Evolutionary conservation across 2,888 invertebrate species (phyloP), one percentile per base, ranked within the genome.

Genomic region (Clunio marinus): DNA sequence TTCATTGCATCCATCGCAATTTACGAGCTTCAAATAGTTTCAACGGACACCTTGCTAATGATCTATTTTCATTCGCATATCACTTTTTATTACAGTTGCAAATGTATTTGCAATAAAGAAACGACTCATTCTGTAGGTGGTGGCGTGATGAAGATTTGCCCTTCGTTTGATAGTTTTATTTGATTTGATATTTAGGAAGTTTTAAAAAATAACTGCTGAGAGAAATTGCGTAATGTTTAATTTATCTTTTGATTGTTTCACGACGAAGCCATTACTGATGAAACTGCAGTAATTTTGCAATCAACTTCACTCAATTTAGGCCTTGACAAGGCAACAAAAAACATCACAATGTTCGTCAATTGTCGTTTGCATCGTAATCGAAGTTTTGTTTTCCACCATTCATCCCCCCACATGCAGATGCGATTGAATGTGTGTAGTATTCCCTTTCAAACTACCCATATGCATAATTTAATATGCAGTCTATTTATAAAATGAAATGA

Each of bases 391-490:
- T 2, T 41, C n/a, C 41, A 41, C 41, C 15, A n/a, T 41, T 10
- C 32, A 10, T 32, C 41, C 10, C 41, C 2, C 41, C 10, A 5
- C 10, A 5, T 41, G 10, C 2, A 3, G 41, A 41, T 41, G 41
- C 10, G 41, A 41, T 15, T 41, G 10, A 15, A 41, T 15, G 41
- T n/a, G 41, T n/a, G 41, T 41, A 41, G 15, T 10, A n/a, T n/a
- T n/a, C n/a, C n/a, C n/a, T n/a, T n/a, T 10, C 5, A 32, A 32
- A 32, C 57, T 15, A 37, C 62, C 62, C 37, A 35, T 62, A 62
- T 62, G 62, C 62, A 62, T 62, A 62, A 62, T 62, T 62, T 37
- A 62, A 62, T 62, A 37, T 62, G 62, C 62, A 62, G 62, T 62
- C 41, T 62, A 62, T 62, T 62, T 62, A 62, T 62, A 41, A 22